A percentile compares a stretch with the other conserved stretches of the same genome.
Evolutionary conservation across 2,888 invertebrate genomes (phyloP).

Genomic region (Dasysyrphus albostriatus): DNA sequence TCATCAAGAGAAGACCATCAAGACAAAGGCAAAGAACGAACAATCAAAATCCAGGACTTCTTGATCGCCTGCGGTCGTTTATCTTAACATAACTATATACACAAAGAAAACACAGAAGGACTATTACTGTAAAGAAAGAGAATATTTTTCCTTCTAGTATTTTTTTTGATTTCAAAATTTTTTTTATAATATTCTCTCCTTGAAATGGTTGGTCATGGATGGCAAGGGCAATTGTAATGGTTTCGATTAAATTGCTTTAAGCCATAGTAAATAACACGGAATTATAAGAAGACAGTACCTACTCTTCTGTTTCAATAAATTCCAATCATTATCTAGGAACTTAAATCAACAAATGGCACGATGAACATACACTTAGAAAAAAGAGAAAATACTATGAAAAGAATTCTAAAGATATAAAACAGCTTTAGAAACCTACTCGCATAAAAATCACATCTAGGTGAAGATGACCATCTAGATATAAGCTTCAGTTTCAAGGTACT

Average conservation of each 20-base stretch:
- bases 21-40: constrained; percentile 55
- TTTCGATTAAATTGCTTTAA: constrained; percentile 69
- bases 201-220: constrained; percentile 40
- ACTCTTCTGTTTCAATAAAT: constrained; percentile 72
- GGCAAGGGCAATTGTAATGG: constrained; percentile 63
- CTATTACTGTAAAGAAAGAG: constrained; percentile 44
- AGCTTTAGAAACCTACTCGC: too few relatives aligned
- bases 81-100: constrained; percentile 28
- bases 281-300: constrained; percentile 64
- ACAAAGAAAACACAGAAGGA: constrained; percentile 39
- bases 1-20: neutral
- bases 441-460: too few relatives aligned
- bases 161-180: neutral
- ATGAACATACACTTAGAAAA: constrained; percentile 41
- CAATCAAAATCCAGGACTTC: constrained; percentile 63
- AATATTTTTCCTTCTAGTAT: constrained; percentile 23
- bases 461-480: too few relatives aligned
- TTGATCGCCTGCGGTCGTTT: constrained; percentile 51
- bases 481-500: too few relatives aligned
- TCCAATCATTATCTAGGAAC: constrained; percentile 67
- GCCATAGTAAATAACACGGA: constrained; percentile 61
- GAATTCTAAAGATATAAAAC: too few relatives aligned
- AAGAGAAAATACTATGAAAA: neutral
- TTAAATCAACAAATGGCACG: constrained; percentile 65
- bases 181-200: neutral